Conservation (phyloP, 2,888 invertebrate genomes). For the Fragum whitleyi region DNA sequence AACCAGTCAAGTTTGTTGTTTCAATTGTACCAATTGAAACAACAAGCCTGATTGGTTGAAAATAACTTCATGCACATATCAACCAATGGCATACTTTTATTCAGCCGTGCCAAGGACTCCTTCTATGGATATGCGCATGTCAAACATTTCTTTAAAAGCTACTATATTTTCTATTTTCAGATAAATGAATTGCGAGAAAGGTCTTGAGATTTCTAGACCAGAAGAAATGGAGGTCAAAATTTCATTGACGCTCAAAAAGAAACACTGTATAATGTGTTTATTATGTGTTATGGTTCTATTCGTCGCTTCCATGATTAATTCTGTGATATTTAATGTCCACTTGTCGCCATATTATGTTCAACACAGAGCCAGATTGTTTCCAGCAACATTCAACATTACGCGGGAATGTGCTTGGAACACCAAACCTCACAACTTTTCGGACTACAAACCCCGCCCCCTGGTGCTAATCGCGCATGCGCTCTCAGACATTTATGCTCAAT, state of each 20-base stretch:
- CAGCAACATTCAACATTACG: constrained; percentile 27
- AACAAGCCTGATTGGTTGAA: too few species aligned
- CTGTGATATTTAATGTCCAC: constrained; percentile 32
- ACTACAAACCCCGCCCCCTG: constrained; percentile 26
- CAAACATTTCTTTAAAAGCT: too few species aligned
- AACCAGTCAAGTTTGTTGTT: too few species aligned
- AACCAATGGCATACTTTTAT: too few species aligned
- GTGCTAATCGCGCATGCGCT: constrained; percentile 30
- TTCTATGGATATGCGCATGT: too few species aligned
- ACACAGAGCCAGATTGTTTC: constrained; percentile 27
- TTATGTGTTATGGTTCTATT: constrained; percentile 7
- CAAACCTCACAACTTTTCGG: constrained; percentile 22
- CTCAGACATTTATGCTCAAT: constrained; percentile 17
- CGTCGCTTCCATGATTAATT: neutral
- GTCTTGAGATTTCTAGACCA: neutral
- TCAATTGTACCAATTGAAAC: too few species aligned
- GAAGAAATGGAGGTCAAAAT: constrained; percentile 10
- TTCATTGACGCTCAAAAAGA: constrained; percentile 1
- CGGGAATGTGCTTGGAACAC: constrained; percentile 21
- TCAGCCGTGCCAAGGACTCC: too few species aligned
- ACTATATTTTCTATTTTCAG: neutral
- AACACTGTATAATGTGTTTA: constrained; percentile 10
- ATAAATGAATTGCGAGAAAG: neutral
- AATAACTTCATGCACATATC: too few species aligned
- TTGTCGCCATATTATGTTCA: constrained; percentile 28